Base-by-base conservation (phyloP, 2,797 vertebrate genomes). In the Dallia pectoralis region DNA sequence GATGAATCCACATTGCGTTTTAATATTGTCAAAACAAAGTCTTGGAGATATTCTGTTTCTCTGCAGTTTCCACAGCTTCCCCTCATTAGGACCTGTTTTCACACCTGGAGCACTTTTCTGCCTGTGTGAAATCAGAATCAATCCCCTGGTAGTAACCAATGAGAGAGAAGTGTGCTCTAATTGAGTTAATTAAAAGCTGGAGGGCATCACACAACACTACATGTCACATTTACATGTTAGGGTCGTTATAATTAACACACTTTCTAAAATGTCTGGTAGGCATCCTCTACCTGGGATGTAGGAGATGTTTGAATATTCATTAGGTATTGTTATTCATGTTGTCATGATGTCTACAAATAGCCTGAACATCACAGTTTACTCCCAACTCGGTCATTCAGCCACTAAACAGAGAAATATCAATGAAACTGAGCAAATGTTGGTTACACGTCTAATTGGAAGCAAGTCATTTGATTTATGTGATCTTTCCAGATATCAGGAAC, bases 111-210 rank as follows among this genome's bases (percentile, higher is more conserved):
- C 84, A 62, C 25, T 81, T 77, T 62, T 73, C 19, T 74, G 14
- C 61, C 18, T 29, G 63, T 69, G 67, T 77, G 74, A 74, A 84
- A 76, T 88, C 89, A 92, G 85, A 89, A 87, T 88, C 89, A 90
- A 85, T 89, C 85, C 90, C 88, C 78, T 78, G 90, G 87, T 84
- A 83, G 76, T 92, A 91, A 92, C 93, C 92, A 92, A 89, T 90
- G 81, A 77, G 79, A 68, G 76, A 85, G 86, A 91, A 92, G 84
- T 89, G 84, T 89, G 87, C 87, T 85, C 87, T 91, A 87, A 88
- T 93, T 93, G 90, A 86, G 89, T 91, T 93, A 92, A 94, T 94
- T 93, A 93, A 93, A 93, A 91, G 91, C 91, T 92, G 67, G 90
- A 83, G 89, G 92, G 87, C 88, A 91, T 86, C 84, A 85, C 85